These are phyloP conservation scores for Actinemys pallida DNA, from an alignment of 2,113 vertebrate genomes.

Conservation along the genomic window DNA sequence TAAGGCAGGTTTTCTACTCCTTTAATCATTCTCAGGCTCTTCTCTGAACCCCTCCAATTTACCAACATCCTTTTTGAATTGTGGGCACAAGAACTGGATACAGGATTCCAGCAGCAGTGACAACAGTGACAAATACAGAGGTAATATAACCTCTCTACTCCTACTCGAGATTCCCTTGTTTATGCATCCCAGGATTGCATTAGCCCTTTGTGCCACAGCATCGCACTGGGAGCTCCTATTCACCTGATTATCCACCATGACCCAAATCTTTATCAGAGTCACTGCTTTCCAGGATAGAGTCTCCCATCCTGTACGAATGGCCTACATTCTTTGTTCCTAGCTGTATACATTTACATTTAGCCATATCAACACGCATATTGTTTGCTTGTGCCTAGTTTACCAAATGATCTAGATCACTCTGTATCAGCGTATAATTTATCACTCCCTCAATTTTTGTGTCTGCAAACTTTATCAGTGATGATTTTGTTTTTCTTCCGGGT, in stretches of 20 bases:
- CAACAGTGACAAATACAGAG: background rate
- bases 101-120: background rate
- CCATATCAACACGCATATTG: too few species aligned
- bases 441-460: too few species aligned
- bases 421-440: too few species aligned
- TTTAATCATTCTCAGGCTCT: background rate
- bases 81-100: background rate
- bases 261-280: background rate
- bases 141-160: background rate
- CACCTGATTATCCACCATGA: background rate
- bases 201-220: background rate
- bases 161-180: background rate
- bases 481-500: too few species aligned
- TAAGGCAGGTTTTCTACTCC: background rate
- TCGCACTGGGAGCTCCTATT: background rate
- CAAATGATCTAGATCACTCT: too few species aligned
- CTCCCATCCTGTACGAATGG: background rate
- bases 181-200: too few species aligned
- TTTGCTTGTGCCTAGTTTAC: too few species aligned
- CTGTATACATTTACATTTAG: too few species aligned
- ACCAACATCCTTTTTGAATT: background rate
- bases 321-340: background rate
- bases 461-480: too few species aligned
- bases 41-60: background rate
- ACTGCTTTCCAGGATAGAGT: background rate